Evolutionary conservation across 2,113 vertebrate genomes (phyloP), one percentile per base, ranked within the genome.

Genomic region (Coturnix japonica): DNA sequence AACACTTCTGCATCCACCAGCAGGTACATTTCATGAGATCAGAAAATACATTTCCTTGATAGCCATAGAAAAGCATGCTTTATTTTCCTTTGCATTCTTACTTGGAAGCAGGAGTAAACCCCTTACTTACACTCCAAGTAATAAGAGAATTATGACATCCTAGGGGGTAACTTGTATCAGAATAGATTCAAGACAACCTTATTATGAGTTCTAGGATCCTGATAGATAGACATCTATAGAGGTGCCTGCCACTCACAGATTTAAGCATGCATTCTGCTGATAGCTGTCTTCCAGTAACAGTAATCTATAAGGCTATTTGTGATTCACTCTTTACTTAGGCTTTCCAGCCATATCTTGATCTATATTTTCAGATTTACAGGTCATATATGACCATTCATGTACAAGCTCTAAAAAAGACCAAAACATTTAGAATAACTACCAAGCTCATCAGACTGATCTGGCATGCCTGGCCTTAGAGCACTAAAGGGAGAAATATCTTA

Each of bases 1-100:
- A 96, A 77, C 61, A 85, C 51, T 83, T 95, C 64, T 78, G 59
- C 66, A 56, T 78, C 83, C 54, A 61, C 73, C 81, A 87, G 26
- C 60, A 39, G 51, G 4, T 79, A 63, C 49, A 14, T 90, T 94
- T 91, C 8, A 13, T 88, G 61, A 73, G 69, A 67, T 66, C 47
- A 74, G 41, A 79, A 56, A 25, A 49, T n/a, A 57, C 81, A 25
- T 47, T 59, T 73, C 23, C 26, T 47, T 80, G 37, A 23, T 31
- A 57, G 37, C 11, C 7, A 43, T 0, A 39, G 22, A 12, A 76
- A 23, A 65, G 9, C 6, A 7, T 0, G 0, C 0, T 19, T 46
- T 11, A 30, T n/a, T 73, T 86, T 63, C 56, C 17, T 71, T 66
- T 25, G 9, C 13, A 66, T 75, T 90, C 78, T 56, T 72, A 46